Conservation (phyloP, 2,888 invertebrate species). For the Acanthosepion esculentum region DNA sequence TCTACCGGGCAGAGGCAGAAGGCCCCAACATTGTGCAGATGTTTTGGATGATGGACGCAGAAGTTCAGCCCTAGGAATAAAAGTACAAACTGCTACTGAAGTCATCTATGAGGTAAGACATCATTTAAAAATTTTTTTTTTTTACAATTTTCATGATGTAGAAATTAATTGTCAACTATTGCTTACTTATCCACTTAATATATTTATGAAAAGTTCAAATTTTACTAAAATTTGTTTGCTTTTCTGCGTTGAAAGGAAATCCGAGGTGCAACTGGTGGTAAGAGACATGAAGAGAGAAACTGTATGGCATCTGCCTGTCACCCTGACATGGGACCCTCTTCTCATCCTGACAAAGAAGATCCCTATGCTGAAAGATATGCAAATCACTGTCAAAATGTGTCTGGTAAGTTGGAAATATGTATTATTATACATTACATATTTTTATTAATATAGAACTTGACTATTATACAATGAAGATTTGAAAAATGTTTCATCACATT, state of each 20-base stretch:
- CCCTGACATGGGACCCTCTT: not conserved
- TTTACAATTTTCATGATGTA: not conserved
- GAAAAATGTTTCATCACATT: not conserved
- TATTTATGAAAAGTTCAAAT: not conserved
- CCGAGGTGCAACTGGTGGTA: not conserved
- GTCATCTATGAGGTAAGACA: not conserved
- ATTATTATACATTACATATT: not conserved
- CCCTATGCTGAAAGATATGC: not conserved
- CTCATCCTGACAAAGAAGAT: not conserved
- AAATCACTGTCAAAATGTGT: not conserved
- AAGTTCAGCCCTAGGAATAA: constrained; percentile 11
- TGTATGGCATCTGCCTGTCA: not conserved
- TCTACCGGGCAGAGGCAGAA: constrained; percentile 21
- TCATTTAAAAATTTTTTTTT: no score
- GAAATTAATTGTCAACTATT: not conserved
- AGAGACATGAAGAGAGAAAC: not conserved
- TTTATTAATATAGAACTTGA: no score
- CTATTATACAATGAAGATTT: not conserved
- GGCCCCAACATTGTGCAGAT: constrained; percentile 22
- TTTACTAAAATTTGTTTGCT: not conserved
- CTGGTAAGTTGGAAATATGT: not conserved
- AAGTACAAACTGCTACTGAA: not conserved
- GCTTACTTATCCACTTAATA: no score
- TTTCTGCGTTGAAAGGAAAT: not conserved
- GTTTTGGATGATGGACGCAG: not conserved